These are phyloP conservation scores for Tipula unca DNA, from an alignment of 2,888 invertebrate genomes.

Conservation along the genomic window DNA sequence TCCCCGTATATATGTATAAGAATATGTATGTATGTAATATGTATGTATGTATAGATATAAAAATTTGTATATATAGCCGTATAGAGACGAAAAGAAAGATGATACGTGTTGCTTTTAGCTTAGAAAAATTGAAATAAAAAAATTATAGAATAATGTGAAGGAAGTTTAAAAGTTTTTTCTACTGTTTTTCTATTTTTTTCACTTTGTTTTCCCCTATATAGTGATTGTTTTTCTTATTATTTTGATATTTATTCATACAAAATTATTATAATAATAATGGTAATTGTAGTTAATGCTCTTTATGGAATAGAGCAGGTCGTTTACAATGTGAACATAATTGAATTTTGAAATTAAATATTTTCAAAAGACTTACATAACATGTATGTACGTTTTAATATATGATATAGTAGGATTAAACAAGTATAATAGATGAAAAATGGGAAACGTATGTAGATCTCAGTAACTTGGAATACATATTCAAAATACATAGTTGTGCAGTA, in stretches of 20 bases:
- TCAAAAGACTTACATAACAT: not conserved
- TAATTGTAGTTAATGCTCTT: not conserved
- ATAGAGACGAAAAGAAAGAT: not conserved
- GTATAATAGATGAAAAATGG: too few species aligned
- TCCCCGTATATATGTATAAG: not conserved
- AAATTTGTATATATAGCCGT: not conserved
- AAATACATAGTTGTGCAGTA: too few species aligned
- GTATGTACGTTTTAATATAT: too few species aligned
- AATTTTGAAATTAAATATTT: not conserved
- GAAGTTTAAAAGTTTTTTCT: not conserved
- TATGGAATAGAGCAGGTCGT: not conserved
- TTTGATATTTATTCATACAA: not conserved
- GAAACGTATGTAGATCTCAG: too few species aligned
- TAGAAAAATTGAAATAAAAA: not conserved
- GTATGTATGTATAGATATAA: not conserved
- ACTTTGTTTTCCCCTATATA: not conserved
- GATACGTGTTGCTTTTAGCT: not conserved
- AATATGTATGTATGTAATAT: too few species aligned
- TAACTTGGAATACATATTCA: too few species aligned
- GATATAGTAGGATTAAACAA: too few species aligned
- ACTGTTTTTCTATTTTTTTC: not conserved
- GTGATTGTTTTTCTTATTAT: not conserved
- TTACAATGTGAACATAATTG: not conserved
- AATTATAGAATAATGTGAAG: not conserved
- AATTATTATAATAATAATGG: not conserved